Evolutionary conservation across 23 tunicate species (phyloP), one percentile per base, ranked within the genome.

Genomic region (Ascidia mentula): DNA sequence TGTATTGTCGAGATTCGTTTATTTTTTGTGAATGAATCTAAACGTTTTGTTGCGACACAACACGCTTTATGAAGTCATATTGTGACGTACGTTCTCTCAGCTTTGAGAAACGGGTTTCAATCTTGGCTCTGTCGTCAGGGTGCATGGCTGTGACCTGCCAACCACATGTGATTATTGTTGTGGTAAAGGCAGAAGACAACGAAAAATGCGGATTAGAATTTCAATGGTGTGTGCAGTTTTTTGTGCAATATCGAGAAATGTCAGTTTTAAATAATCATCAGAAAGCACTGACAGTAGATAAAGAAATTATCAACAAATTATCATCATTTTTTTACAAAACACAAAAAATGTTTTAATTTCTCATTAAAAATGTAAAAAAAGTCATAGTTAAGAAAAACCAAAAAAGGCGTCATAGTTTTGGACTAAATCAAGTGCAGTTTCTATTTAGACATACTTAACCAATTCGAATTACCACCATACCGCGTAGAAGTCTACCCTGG

Each of bases 1-100:
- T 26, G 28, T 53, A 9, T 53, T 53, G 1, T 9, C 24, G 65
- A n/a, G n/a, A n/a, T n/a, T n/a, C 65, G 22, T 5, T 53, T 12
- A 9, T 42, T 42, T 42, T 42, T 9, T 42, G 53, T 42, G 12
- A 42, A 42, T 42, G 53, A 42, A 9, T 42, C 12, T 42, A 42
- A 42, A 15, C 53, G 15, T 53, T 53, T 5, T 53, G 7, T 3
- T 53, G 7, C 65, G 65, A 53, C 65, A 6, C 65, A 53, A 2
- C 30, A 18, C 38, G 37, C 69, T 79, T 46, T n/a, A 86, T 80
- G 73, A 80, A 86, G 69, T 86, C 90, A 38, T 86, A 86, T 40
- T 85, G 69, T 0, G 85, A 72, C 6, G 90, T 70, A 6, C 73
- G 72, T 26, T 80, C 80, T 31, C 73, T 45, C 15, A 86, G 53